Conservation (phyloP, 2,888 invertebrate species). For the Eutolmus rufibarbis region DNA sequence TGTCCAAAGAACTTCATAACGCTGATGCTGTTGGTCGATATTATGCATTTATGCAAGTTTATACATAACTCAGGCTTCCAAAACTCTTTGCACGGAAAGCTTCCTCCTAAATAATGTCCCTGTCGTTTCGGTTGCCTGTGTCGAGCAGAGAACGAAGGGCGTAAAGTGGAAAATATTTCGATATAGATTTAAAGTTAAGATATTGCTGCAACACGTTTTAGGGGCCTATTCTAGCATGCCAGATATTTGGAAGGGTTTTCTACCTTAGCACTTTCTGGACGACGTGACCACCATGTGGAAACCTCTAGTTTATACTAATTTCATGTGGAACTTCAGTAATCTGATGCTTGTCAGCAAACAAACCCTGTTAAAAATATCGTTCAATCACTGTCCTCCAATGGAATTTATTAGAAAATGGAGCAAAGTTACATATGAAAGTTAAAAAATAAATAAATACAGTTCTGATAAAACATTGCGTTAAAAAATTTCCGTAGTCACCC, state of each 20-base stretch:
- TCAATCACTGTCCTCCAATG: neutral
- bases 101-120: neutral
- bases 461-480: no score
- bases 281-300: neutral
- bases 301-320: neutral
- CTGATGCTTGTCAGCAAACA: neutral
- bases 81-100: conserved; percentile 6
- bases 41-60: conserved; percentile 32
- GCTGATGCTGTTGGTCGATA: conserved; percentile 1
- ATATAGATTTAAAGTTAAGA: neutral
- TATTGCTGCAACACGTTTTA: neutral
- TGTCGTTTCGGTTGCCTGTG: neutral
- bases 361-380: neutral
- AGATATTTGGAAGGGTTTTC: neutral
- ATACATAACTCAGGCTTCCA: neutral
- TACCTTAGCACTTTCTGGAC: neutral
- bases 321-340: neutral
- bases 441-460: no score
- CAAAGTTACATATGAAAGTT: no score
- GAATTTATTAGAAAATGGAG: neutral
- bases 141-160: neutral
- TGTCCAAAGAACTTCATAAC: conserved; percentile 19
- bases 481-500: no score
- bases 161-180: neutral
- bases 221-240: neutral